These are phyloP conservation scores for Centropyge bicolor DNA, from an alignment of 2,797 vertebrate genomes.

Conservation along the genomic window DNA sequence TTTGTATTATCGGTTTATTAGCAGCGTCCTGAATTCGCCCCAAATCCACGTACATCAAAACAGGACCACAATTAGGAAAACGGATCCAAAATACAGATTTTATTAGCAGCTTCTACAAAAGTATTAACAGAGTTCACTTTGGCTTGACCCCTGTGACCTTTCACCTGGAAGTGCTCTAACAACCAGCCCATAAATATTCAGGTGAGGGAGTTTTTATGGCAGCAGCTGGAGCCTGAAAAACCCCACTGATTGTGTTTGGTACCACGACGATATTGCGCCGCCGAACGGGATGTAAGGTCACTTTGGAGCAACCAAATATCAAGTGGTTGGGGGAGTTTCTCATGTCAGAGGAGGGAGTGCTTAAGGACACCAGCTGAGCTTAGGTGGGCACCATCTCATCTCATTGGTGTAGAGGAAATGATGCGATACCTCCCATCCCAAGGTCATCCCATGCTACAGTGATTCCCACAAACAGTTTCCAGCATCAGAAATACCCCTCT, in stretches of 20 bases:
- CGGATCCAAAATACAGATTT: not conserved
- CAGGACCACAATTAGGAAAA: not conserved
- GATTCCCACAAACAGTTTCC: constrained; percentile 74
- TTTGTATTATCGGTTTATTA: not conserved
- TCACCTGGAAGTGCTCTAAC: not conserved
- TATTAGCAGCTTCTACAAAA: not conserved
- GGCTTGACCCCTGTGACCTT: constrained; percentile 36
- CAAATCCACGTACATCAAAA: not conserved
- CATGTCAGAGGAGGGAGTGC: constrained; percentile 33
- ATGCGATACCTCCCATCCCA: constrained; percentile 77
- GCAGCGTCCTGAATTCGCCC: not conserved
- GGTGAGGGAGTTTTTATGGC: constrained; percentile 27
- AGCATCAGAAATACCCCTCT: constrained; percentile 51
- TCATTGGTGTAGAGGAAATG: constrained; percentile 76
- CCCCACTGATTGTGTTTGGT: constrained; percentile 46
- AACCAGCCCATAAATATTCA: constrained; percentile 42
- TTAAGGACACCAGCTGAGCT: constrained; percentile 76
- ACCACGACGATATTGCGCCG: constrained; percentile 28
- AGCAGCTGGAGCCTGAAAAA: constrained; percentile 50
- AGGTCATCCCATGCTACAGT: constrained; percentile 82
- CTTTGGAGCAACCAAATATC: constrained; percentile 45
- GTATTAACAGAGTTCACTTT: constrained; percentile 3
- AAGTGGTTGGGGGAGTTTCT: constrained; percentile 62
- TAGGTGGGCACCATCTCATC: constrained; percentile 70
- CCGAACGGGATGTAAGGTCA: constrained; percentile 63